Evolutionary conservation across 2,113 vertebrate genomes (phyloP).

Genomic region (Lepus americanus): DNA sequence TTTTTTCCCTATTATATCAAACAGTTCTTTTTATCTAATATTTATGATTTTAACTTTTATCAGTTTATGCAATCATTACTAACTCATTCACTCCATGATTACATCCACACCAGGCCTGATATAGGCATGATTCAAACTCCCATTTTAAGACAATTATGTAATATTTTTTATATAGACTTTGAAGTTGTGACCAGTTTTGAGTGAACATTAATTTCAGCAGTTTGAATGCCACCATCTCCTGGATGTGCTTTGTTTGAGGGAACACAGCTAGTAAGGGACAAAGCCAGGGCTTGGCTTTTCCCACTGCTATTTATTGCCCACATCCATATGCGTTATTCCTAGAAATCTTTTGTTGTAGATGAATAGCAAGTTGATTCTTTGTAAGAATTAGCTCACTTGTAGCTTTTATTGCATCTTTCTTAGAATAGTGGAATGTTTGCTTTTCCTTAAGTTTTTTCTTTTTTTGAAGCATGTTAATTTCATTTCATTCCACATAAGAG

Average conservation of each 20-base stretch:
- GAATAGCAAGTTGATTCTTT: constrained; percentile 27
- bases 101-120: neutral
- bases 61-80: constrained; percentile 36
- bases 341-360: constrained; percentile 32
- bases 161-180: neutral
- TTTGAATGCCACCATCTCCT: constrained; percentile 43
- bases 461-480: constrained; percentile 29
- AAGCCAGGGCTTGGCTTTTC: neutral
- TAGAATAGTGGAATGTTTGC: neutral
- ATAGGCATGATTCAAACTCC: neutral
- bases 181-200: constrained; percentile 37
- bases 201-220: constrained; percentile 47
- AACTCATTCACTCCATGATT: neutral
- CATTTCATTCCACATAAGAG: constrained; percentile 24
- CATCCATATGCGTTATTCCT: neutral
- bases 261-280: neutral
- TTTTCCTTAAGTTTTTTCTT: neutral
- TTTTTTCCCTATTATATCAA: neutral
- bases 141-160: constrained; percentile 11
- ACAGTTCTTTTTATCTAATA: neutral
- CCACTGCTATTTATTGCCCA: neutral
- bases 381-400: constrained; percentile 43
- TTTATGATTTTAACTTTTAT: constrained; percentile 5
- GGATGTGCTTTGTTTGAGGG: neutral
- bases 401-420: constrained; percentile 26